Percentiles rank a stretch among this genome's conserved stretches.
These are phyloP conservation scores for Agriopis marginaria DNA, from an alignment of 2,888 invertebrate species.

Conservation along the genomic window DNA sequence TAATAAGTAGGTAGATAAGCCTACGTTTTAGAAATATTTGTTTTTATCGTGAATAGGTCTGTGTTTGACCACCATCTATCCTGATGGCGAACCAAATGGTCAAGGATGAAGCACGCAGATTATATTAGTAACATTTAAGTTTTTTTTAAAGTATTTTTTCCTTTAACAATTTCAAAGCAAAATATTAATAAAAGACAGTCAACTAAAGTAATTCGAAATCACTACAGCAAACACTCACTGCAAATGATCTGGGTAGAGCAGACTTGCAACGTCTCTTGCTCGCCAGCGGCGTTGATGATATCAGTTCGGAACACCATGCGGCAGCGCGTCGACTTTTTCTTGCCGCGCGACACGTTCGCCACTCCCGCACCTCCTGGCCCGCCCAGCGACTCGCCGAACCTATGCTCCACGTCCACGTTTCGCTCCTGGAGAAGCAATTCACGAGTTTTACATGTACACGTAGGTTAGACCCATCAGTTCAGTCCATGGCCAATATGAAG, in stretches of 20 bases:
- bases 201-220: too few relatives aligned
- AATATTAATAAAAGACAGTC: not conserved
- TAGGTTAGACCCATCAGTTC: not conserved
- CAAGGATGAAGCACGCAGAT: too few relatives aligned
- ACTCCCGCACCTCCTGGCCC: slow-evolving; percentile 68
- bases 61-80: too few relatives aligned
- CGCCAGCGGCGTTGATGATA: slow-evolving; percentile 92
- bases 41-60: too few relatives aligned
- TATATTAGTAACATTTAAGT: too few relatives aligned
- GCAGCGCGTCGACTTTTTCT: slow-evolving; percentile 97
- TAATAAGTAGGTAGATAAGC: not conserved
- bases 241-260: slow-evolving; percentile 97
- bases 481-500: too few relatives aligned
- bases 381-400: slow-evolving; percentile 94
- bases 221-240: slow-evolving; percentile 88
- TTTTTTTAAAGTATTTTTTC: too few relatives aligned
- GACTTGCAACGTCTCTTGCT: slow-evolving; percentile 93
- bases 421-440: slow-evolving; percentile 86
- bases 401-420: slow-evolving; percentile 94
- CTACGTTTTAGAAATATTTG: too few relatives aligned
- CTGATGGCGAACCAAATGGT: too few relatives aligned
- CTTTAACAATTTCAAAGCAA: not conserved
- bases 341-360: slow-evolving; percentile 88
- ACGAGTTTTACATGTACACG: not conserved
- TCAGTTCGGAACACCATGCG: slow-evolving; percentile 97